A percentile compares a stretch with the other conserved stretches of the same genome.
These are phyloP conservation scores for Coracias cyanogaster DNA, from an alignment of 2,797 vertebrate genomes.

Conservation along the genomic window DNA sequence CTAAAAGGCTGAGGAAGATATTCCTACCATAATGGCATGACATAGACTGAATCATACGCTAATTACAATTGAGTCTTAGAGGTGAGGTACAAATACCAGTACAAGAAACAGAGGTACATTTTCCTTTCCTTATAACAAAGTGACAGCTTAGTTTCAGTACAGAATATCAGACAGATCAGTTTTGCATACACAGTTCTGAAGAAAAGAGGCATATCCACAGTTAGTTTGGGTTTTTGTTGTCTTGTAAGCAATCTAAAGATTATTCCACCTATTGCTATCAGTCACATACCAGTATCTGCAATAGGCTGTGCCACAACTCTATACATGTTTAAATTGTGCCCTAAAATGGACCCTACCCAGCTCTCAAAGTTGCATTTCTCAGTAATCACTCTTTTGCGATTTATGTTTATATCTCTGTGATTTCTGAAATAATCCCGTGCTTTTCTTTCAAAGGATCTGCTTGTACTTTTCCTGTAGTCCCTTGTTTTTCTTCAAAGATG, in stretches of 20 bases:
- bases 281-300: background rate
- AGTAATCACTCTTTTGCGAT: background rate
- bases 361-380: background rate
- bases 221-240: background rate
- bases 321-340: background rate
- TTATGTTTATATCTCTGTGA: accelerated
- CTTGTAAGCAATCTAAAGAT: background rate
- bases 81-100: background rate
- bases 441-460: background rate
- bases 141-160: background rate
- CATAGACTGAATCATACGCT: background rate
- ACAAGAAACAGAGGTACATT: background rate
- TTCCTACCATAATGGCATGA: background rate
- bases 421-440: background rate
- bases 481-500: background rate
- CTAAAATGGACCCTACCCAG: background rate
- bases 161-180: background rate
- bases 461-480: background rate
- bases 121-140: background rate
- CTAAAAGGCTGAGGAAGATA: background rate
- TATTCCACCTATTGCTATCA: background rate
- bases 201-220: background rate
- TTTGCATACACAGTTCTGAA: background rate
- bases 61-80: background rate
- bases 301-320: background rate